Evolutionary conservation across 2,113 vertebrate species (phyloP).

Genomic region (Phylloscopus trochilus): DNA sequence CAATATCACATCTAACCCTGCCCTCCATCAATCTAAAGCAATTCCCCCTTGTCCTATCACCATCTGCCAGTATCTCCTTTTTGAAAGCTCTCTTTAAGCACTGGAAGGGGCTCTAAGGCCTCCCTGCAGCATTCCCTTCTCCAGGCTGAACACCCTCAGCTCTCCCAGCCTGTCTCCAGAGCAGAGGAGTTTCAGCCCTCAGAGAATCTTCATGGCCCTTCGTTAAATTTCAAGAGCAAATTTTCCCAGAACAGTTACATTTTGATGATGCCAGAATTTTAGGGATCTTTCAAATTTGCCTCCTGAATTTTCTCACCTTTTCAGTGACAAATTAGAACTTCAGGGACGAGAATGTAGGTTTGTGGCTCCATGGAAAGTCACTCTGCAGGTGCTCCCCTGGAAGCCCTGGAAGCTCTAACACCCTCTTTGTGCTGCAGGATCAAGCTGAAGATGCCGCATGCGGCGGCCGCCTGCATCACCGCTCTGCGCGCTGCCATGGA

Average conservation of each 20-base stretch:
- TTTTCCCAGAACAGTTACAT: background rate
- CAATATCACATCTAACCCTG: background rate
- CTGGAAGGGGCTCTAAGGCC: background rate
- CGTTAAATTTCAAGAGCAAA: background rate
- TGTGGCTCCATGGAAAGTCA: background rate
- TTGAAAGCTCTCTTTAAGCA: background rate
- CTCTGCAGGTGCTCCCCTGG: background rate
- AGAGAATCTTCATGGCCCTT: background rate
- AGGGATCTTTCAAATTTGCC: background rate
- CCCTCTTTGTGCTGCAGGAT: conserved; percentile 73
- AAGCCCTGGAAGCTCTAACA: accelerated
- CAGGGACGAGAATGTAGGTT: background rate
- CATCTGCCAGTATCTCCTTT: background rate
- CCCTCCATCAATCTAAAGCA: background rate
- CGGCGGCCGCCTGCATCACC: conserved; percentile 76
- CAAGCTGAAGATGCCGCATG: conserved; percentile 82
- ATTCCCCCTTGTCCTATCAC: background rate
- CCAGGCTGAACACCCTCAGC: background rate
- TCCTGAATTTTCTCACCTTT: background rate
- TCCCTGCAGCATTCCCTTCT: background rate
- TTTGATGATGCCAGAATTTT: background rate
- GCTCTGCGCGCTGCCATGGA: conserved; percentile 86
- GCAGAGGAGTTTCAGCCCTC: background rate
- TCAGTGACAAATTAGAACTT: background rate
- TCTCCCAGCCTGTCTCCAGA: background rate